Evolutionary conservation across 2,888 invertebrate genomes (phyloP), one percentile per base, ranked within the genome.

Genomic region (Pilophorus perplexus): DNA sequence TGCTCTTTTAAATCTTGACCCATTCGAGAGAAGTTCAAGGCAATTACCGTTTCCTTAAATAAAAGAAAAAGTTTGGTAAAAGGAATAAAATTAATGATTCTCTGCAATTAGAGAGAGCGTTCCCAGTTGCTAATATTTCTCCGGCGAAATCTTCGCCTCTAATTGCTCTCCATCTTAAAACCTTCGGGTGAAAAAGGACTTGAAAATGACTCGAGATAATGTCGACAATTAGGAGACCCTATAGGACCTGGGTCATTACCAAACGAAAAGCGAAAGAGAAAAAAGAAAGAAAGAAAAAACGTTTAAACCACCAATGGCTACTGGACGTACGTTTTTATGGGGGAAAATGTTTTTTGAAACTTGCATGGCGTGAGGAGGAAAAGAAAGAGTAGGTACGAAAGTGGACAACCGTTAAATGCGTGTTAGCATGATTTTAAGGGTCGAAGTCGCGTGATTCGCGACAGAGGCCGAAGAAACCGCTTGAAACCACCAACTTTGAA

Each of bases 81-180:
- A 18, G 18, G 28, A 28, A 28, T 25, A 44, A 59, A 40, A 59
- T 55, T 59, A 59, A 59, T 59, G 59, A 59, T 42, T 40, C 59
- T 14, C 27, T 25, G 59, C 59, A 59, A 59, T 59, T 59, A 59
- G 40, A 59, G 28, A 59, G 44, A 59, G 59, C 59, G 59, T 59
- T 59, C 44, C 10, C 20, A 59, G 59, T 59, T 42, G 59, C 59
- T 59, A 59, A 59, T 59, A 59, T 59, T 55, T 59, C 59, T 38
- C 40, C 25, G 20, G 59, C 59, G 40, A 59, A 59, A 59, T 59
- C 59, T 59, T 59, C 25, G 59, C 59, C 16, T 59, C 59, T 42
- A 59, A 59, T 59, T 59, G 59, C 59, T 40, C 40, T 40, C 59
- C 38, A 40, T 59, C 59, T 42, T 40, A 59, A 38, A 59, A 59